phyloP scores from a whole-genome alignment of 2,888 invertebrate genomes.

The Stenchaetothrips biformis region DNA sequence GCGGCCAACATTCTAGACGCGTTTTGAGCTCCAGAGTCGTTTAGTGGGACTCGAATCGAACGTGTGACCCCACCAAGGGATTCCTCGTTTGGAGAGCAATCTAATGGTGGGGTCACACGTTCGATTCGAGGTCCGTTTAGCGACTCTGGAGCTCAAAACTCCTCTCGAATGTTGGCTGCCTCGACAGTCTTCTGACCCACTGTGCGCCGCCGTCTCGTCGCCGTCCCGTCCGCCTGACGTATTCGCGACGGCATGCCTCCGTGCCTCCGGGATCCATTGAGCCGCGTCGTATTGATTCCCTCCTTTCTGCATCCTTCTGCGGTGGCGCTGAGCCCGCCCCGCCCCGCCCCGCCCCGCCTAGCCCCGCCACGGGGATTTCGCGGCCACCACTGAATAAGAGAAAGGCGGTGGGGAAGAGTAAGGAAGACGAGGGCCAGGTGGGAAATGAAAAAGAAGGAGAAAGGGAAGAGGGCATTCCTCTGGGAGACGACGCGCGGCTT shows the following conservation, averaged over 20 bases:
- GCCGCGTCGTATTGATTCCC: not conserved
- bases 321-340: not conserved
- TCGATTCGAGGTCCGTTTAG: too few species aligned
- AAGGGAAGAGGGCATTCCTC: not conserved
- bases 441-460: not conserved
- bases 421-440: not conserved
- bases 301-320: not conserved
- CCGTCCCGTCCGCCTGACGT: too few species aligned
- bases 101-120: too few species aligned
- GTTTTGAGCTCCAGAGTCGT: too few species aligned
- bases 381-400: not conserved
- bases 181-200: too few species aligned
- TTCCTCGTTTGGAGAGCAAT: too few species aligned
- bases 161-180: too few species aligned
- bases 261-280: not conserved
- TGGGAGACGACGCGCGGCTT: not conserved
- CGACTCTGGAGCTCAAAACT: too few species aligned
- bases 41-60: too few species aligned
- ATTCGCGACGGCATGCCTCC: not conserved
- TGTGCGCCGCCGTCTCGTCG: too few species aligned
- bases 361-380: not conserved
- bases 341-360: not conserved
- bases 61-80: too few species aligned
- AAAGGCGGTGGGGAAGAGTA: not conserved
- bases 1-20: too few species aligned